Base-by-base conservation (phyloP, 2,888 invertebrate species). In the Digitonthophagus gazella region DNA sequence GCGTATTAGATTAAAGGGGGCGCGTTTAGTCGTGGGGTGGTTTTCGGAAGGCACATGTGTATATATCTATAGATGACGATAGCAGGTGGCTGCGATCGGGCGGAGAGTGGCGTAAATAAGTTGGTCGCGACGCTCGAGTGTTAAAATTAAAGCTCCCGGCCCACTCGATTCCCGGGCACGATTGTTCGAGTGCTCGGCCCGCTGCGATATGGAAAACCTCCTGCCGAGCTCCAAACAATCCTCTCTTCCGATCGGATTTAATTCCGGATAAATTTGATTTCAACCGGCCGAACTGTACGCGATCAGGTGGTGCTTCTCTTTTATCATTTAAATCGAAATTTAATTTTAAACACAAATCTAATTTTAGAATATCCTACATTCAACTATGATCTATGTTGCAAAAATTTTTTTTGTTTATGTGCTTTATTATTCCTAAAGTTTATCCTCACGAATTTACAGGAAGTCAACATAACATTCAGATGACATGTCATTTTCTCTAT, bases 71-170 rank as follows among this genome's bases (percentile, higher is more conserved):
- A n/a, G n/a, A n/a, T n/a, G n/a, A n/a, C n/a, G 28, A 44, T 44
- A 44, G 28, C 28, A 44, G 28, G 28, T 44, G 19, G 61, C 61
- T 11, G 19, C 16, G 15, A 18, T 19, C 6, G 18, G n/a, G 3
- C 18, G 5, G 61, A 19, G 61, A 16, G 18, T 58, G 11, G 66
- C 22, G 15, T 22, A 61, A 56, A 63, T 56, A 19, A 54, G 44
- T 76, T 80, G 80, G 80, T 80, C 80, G 80, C 81, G 81, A 81
- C 81, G 81, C 80, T 58, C 75, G 78, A 81, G 82, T 81, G 82
- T 80, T 77, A 79, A 82, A 82, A 82, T 82, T 82, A 81, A 81
- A 81, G 28, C 64, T 58, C 68, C 20, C 65, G 54, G 66, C 68
- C 63, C 67, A 63, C 69, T 67, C 19, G 67, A 67, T 55, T 57